Evolutionary conservation across 2,888 invertebrate species (phyloP).

Genomic region (Drosophila borborema): DNA sequence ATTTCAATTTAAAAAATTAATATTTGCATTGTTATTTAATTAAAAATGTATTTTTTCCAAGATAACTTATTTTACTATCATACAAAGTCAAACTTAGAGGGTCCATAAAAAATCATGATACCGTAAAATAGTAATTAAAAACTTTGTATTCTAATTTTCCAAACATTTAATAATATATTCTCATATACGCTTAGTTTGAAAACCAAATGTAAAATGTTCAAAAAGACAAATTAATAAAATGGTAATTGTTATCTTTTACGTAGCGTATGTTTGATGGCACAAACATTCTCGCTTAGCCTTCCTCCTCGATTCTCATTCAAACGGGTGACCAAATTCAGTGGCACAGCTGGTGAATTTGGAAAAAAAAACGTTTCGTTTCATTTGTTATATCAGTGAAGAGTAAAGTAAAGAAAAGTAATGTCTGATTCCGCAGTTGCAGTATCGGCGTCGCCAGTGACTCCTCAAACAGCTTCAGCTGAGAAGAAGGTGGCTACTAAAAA

Average conservation of each 20-base stretch:
- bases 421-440: slow-evolving; percentile 47
- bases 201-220: neutral
- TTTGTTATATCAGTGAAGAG: neutral
- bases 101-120: neutral
- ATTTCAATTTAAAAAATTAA: neutral
- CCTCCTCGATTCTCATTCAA: slow-evolving; percentile 42
- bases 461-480: slow-evolving; percentile 28
- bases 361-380: slow-evolving; percentile 3
- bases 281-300: slow-evolving; percentile 18
- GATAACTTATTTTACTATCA: slow-evolving; percentile 2
- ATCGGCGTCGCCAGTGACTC: slow-evolving; percentile 47
- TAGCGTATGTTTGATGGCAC: slow-evolving; percentile 7
- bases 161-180: slow-evolving; percentile 15
- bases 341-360: neutral
- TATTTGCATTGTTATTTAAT: slow-evolving; percentile 10
- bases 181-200: neutral
- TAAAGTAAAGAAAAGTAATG: slow-evolving; percentile 29
- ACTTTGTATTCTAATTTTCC: neutral
- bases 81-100: slow-evolving; percentile 4
- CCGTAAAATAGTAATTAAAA: neutral
- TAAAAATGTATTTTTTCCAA: slow-evolving; percentile 10
- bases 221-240: slow-evolving; percentile 14
- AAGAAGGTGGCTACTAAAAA: slow-evolving; percentile 46
- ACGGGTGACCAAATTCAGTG: slow-evolving; percentile 14
- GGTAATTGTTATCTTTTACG: slow-evolving; percentile 9